Evolutionary conservation across 1,140 invertebrate species (phyloP).

Genomic region (Zaprionus ornatus): DNA sequence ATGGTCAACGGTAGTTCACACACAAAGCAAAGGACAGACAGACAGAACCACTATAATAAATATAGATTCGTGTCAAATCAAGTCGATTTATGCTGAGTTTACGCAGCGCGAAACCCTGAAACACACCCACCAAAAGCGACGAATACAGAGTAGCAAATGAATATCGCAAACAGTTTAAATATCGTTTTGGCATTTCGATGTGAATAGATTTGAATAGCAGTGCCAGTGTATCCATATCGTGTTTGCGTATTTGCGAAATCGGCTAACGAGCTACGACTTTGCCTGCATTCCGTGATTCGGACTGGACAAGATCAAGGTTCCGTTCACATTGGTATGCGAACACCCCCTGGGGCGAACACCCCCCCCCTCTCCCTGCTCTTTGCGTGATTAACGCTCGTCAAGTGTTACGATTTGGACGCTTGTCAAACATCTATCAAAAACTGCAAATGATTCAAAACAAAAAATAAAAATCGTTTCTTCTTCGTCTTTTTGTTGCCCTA

Average conservation of each 20-base stretch:
- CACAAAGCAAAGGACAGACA: not conserved
- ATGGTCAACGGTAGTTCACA: not conserved
- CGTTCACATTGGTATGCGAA: constrained; percentile 41
- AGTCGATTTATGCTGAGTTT: not conserved
- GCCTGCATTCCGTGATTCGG: constrained; percentile 56
- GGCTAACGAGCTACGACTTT: constrained; percentile 34
- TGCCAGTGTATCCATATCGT: constrained; percentile 17
- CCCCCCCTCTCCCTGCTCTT: not conserved
- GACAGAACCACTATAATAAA: not conserved
- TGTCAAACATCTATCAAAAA: constrained; percentile 66
- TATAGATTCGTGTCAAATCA: constrained; percentile 4
- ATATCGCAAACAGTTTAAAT: constrained; percentile 76
- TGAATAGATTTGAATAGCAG: constrained; percentile 21
- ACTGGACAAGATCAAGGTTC: constrained; percentile 71
- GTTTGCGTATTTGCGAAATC: constrained; percentile 18
- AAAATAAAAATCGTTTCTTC: not conserved
- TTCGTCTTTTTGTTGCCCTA: constrained; percentile 37
- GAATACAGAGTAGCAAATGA: constrained; percentile 54
- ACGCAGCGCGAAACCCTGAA: not conserved
- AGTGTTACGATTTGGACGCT: constrained; percentile 42
- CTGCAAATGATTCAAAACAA: constrained; percentile 33
- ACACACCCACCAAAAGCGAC: constrained; percentile 63
- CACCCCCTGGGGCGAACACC: not conserved
- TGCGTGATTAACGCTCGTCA: constrained; percentile 41
- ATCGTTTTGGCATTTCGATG: constrained; percentile 47